Evolutionary conservation across 2,797 vertebrate genomes (phyloP).

Genomic region (Microcaecilia unicolor): DNA sequence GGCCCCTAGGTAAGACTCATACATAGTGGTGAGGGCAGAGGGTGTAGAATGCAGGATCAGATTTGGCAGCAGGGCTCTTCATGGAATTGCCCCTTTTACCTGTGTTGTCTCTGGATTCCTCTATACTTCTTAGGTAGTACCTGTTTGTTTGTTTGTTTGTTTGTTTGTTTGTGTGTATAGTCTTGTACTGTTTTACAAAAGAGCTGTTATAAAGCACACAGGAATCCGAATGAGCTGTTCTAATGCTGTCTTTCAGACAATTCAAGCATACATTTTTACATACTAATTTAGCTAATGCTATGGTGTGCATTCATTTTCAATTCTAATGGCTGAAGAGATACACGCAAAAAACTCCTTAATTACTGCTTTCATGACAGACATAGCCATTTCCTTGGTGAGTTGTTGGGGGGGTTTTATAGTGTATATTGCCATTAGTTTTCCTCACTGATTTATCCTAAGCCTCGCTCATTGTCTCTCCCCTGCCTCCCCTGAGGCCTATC

Average conservation of each 20-base stretch:
- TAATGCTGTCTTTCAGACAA: conserved; percentile 9
- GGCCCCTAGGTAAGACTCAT: no score
- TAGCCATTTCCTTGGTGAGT: conserved; percentile 50
- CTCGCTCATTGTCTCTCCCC: conserved; percentile 56
- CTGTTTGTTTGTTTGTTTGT: conserved; percentile 12
- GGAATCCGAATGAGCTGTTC: not conserved
- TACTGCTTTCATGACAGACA: conserved; percentile 58
- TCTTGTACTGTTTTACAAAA: conserved; percentile 9
- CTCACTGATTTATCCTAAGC: conserved; percentile 67
- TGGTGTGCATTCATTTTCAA: conserved; percentile 29
- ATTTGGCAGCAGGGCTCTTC: no score
- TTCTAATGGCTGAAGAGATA: conserved; percentile 56
- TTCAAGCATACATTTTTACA: conserved; percentile 19
- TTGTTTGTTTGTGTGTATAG: no score
- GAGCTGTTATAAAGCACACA: conserved; percentile 2
- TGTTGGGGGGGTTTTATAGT: conserved; percentile 34
- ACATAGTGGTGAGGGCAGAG: no score
- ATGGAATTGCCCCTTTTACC: no score
- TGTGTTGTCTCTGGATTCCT: no score
- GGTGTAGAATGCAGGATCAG: no score
- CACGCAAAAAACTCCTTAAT: conserved; percentile 64
- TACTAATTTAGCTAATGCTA: conserved; percentile 26
- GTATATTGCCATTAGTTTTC: conserved; percentile 63
- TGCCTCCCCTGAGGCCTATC: conserved; percentile 54
- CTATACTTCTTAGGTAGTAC: conserved; percentile 15